phyloP scores from a whole-genome alignment of 2,888 invertebrate species.

The Conomelus anceps region DNA sequence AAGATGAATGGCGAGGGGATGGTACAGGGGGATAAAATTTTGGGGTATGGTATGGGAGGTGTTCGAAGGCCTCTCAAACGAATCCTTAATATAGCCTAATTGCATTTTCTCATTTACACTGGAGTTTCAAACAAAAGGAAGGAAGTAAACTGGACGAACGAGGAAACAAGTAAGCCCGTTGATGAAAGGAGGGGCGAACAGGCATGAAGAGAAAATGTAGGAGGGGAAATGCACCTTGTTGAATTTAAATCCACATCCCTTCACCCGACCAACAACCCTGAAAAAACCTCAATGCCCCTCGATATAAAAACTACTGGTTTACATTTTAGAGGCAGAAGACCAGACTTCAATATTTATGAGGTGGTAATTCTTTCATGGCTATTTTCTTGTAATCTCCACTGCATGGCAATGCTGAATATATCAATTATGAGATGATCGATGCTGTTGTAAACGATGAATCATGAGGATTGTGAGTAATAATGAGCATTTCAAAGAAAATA shows the following conservation, averaged over 20 bases:
- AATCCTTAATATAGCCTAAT: slow-evolving; percentile 10
- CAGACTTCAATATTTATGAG: slow-evolving; percentile 9
- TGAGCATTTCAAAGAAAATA: too few species aligned
- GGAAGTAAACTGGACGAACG: not conserved
- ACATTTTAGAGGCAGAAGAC: not conserved
- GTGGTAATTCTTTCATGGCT: not conserved
- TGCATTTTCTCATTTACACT: slow-evolving; percentile 11
- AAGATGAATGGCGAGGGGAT: too few species aligned
- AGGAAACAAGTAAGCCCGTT: not conserved
- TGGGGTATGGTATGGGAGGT: not conserved
- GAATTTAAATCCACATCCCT: not conserved
- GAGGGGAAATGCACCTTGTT: not conserved
- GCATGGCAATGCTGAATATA: not conserved
- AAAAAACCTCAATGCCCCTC: not conserved
- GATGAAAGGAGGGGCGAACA: too few species aligned
- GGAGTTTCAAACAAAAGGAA: not conserved
- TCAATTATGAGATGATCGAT: not conserved
- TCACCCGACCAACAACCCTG: not conserved
- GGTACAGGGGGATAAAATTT: not conserved
- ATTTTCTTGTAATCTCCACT: not conserved
- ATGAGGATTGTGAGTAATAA: too few species aligned
- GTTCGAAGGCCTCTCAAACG: slow-evolving; percentile 1
- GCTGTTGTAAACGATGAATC: too few species aligned
- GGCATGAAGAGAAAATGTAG: not conserved
- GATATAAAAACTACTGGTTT: slow-evolving; percentile 5